Base-by-base conservation (phyloP, 2,113 vertebrate species). In the Alethe diademata region DNA sequence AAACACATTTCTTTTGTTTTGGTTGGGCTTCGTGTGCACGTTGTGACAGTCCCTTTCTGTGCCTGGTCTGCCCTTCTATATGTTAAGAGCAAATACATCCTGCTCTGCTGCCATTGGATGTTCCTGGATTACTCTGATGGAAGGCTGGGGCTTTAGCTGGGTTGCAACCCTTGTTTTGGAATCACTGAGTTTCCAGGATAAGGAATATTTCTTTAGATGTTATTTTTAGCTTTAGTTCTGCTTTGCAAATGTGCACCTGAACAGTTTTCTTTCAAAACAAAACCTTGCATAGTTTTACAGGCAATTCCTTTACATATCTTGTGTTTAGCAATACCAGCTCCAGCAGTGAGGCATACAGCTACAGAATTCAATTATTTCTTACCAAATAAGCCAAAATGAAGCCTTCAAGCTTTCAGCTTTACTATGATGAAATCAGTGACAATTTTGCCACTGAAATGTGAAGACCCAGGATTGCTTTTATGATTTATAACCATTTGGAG, bases 191-290 rank as follows among this genome's bases (percentile, higher is more conserved):
- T 85, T 91, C 53, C 47, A 80, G 74, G 48, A 89, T 29, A 85
- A 56, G 26, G 20, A 83, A 15, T 31, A 35, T 29, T 85, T 73
- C 74, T 90, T 61, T 4, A 9, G 54, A 73, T 75, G 18, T 50
- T 90, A 36, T 78, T 92, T 95, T 95, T 96, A 74, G 26, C 57
- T 78, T 79, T 64, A 8, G 23, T 74, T 93, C 43, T 73, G 35
- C 45, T 76, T 42, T 67, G 11, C 40, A 65, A 64, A 53, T 92
- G 9, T 50, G 35, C 48, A 66, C 6, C 26, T 76, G 35, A 70
- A 78, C 31, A 76, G 7, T 69, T 83, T 85, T 71, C 9, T 48
- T 95, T 85, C 57, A 88, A 61, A 93, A 79, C 42, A 74, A 95
- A 93, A 78, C 43, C 18, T 57, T 38, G 15, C 14, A 57, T 35